A percentile compares a stretch with the other conserved stretches of the same genome.
phyloP scores from a whole-genome alignment of 2,113 vertebrate species.

The Nanorana parkeri region DNA sequence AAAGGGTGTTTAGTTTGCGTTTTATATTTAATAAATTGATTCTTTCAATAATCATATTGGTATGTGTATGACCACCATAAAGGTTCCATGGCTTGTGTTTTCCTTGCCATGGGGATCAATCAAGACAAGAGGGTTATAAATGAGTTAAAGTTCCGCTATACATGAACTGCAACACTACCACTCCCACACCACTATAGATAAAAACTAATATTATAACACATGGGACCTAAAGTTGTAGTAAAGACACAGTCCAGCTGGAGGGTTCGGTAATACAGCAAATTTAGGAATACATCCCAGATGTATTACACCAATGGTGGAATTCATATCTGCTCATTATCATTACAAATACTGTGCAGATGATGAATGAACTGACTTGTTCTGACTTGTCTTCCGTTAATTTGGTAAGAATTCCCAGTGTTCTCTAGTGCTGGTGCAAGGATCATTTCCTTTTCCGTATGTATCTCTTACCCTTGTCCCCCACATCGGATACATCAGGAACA shows the following conservation, averaged over 20 bases:
- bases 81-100: too few species aligned
- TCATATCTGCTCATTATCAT: slow-evolving; percentile 10
- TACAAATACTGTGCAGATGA: not conserved
- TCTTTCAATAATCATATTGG: too few species aligned
- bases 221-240: not conserved
- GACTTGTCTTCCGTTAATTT: not conserved
- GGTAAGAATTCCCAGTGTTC: not conserved
- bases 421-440: not conserved
- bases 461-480: not conserved
- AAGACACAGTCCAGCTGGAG: not conserved
- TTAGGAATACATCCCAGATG: not conserved
- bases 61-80: too few species aligned
- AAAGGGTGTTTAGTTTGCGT: too few species aligned
- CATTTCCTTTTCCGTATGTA: not conserved
- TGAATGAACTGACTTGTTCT: not conserved
- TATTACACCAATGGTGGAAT: not conserved
- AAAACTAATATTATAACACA: not conserved
- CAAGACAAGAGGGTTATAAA: too few species aligned
- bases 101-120: too few species aligned
- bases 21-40: too few species aligned
- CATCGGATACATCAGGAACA: slow-evolving; percentile 16
- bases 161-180: too few species aligned
- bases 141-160: too few species aligned
- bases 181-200: too few species aligned
- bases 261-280: not conserved